Percentiles rank a stretch among this genome's conserved stretches.
These are phyloP conservation scores for Myodes glareolus DNA, from an alignment of 2,113 vertebrate species.

Conservation along the genomic window DNA sequence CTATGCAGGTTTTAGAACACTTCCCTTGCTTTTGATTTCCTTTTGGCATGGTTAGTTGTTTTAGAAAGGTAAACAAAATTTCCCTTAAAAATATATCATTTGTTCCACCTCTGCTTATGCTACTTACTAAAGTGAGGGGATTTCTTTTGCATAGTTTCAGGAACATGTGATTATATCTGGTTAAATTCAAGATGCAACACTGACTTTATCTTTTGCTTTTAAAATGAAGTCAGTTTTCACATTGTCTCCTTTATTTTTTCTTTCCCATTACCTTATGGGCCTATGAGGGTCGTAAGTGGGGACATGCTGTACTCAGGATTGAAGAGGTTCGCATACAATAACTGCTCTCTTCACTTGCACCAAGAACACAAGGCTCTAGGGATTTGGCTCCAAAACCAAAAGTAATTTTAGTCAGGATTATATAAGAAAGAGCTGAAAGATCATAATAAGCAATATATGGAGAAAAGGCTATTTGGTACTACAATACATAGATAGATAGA, in stretches of 20 bases:
- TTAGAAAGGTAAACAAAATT: background rate
- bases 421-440: slow-evolving; percentile 1
- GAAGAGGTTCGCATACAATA: slow-evolving; percentile 27
- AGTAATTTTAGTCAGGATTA: slow-evolving; percentile 40
- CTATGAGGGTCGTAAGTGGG: background rate
- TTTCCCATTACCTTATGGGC: slow-evolving; percentile 33
- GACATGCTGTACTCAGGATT: slow-evolving; percentile 48
- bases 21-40: background rate
- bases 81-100: background rate
- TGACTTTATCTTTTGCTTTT: slow-evolving; percentile 56
- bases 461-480: background rate
- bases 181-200: slow-evolving; percentile 45
- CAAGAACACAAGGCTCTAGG: slow-evolving; percentile 59
- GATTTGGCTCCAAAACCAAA: slow-evolving; percentile 50
- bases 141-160: slow-evolving; percentile 11
- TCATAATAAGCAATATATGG: background rate
- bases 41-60: background rate
- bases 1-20: background rate
- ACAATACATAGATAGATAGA: no score
- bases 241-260: slow-evolving; percentile 47
- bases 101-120: background rate
- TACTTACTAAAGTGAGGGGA: slow-evolving; percentile 10
- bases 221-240: slow-evolving; percentile 48
- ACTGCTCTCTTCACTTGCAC: background rate
- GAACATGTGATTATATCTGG: slow-evolving; percentile 45